These are phyloP conservation scores for Micromys minutus DNA, from an alignment of 2,113 vertebrate genomes.

Conservation along the genomic window DNA sequence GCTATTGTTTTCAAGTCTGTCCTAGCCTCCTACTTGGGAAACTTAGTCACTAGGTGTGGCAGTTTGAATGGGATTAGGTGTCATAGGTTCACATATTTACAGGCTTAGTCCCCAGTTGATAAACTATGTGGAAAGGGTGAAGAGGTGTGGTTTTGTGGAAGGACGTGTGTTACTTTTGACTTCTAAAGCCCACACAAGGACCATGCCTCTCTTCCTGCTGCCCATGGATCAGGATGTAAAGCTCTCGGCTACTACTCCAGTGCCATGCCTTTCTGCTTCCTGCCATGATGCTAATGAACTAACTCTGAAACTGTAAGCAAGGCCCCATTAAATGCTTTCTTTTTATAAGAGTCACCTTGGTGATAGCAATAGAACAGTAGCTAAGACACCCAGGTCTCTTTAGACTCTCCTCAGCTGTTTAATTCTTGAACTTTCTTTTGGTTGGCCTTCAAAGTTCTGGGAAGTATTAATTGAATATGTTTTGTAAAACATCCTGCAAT, in stretches of 20 bases:
- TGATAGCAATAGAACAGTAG: not conserved
- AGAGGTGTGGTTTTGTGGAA: not conserved
- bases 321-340: not conserved
- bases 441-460: not conserved
- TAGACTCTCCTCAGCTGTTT: not conserved
- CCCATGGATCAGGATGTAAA: not conserved
- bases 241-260: not conserved
- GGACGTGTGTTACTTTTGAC: not conserved
- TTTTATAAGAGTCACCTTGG: not conserved
- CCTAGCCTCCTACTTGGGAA: not conserved
- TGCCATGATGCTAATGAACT: not conserved
- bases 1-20: not conserved
- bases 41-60: not conserved
- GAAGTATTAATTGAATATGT: not conserved
- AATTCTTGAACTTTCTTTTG: not conserved
- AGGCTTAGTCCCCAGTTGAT: not conserved
- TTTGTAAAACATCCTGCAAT: not conserved
- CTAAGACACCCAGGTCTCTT: not conserved
- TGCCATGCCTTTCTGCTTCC: not conserved
- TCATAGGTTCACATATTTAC: not conserved
- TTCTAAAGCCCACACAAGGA: not conserved
- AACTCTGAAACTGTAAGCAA: not conserved
- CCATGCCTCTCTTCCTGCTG: not conserved
- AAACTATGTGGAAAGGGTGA: not conserved
- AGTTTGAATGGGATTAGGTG: not conserved